Evolutionary conservation across 2,888 invertebrate genomes (phyloP).

Genomic region (Microplitis manilae): DNA sequence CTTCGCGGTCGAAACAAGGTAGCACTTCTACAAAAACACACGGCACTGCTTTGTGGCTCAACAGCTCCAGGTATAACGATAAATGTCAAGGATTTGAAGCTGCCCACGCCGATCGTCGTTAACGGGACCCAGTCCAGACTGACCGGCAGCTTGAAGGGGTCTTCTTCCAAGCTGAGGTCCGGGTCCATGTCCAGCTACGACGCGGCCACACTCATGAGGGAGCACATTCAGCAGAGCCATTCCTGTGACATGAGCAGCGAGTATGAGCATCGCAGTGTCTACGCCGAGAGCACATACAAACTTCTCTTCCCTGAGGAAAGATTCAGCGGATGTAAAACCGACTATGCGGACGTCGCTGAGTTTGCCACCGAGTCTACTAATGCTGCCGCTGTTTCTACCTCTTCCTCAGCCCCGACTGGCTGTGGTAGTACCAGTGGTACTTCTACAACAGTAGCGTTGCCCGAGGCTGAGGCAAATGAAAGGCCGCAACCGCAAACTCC

Average conservation of each 20-base stretch:
- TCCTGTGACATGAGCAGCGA: constrained; percentile 73
- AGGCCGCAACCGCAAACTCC: constrained; percentile 32
- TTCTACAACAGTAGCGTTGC: constrained; percentile 35
- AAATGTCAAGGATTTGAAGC: constrained; percentile 76
- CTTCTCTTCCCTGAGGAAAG: constrained; percentile 62
- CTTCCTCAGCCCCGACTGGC: background rate
- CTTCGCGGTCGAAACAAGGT: constrained; percentile 78
- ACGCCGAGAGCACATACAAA: constrained; percentile 62
- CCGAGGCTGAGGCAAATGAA: constrained; percentile 35
- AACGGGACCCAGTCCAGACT: constrained; percentile 74
- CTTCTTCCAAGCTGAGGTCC: constrained; percentile 63
- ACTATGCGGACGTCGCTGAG: constrained; percentile 39
- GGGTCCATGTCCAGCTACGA: constrained; percentile 47
- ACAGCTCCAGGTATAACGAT: constrained; percentile 75
- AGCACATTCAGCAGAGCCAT: constrained; percentile 73
- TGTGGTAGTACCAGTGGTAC: background rate
- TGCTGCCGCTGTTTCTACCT: background rate
- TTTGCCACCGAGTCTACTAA: constrained; percentile 27
- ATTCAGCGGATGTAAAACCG: constrained; percentile 31
- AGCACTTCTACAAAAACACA: constrained; percentile 77
- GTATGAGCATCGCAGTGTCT: constrained; percentile 63
- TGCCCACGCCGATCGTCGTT: constrained; percentile 75
- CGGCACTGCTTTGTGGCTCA: constrained; percentile 75
- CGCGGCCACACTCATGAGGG: constrained; percentile 67
- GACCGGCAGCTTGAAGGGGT: constrained; percentile 65